Evolutionary conservation across 2,113 vertebrate genomes (phyloP).

Genomic region (Microcebus griseorufus): DNA sequence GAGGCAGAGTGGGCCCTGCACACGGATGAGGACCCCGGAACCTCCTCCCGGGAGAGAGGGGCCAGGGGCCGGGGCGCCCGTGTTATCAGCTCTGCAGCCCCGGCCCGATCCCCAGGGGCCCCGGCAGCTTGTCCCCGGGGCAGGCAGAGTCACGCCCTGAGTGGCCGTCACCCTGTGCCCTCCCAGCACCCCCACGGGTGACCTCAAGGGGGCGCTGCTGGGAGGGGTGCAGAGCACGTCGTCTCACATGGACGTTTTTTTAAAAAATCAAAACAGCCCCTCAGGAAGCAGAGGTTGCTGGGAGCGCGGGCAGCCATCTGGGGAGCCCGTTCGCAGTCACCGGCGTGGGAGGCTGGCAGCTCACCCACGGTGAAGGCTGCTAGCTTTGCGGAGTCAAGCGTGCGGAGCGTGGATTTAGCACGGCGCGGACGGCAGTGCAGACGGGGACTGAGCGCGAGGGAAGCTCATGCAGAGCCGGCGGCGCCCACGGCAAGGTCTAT

Average conservation of each 20-base stretch:
- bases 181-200: neutral
- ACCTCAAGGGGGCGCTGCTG: neutral
- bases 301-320: neutral
- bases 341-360: too few relatives aligned
- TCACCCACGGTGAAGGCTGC: neutral
- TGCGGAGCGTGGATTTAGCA: too few relatives aligned
- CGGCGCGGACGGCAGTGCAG: neutral
- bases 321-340: too few relatives aligned
- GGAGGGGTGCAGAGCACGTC: neutral
- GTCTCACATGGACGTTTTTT: neutral
- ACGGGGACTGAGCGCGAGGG: neutral
- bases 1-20: too few relatives aligned
- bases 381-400: neutral
- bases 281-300: neutral
- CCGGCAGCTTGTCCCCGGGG: neutral
- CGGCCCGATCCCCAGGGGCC: too few relatives aligned
- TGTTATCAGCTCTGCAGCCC: too few relatives aligned
- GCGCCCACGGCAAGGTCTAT: neutral
- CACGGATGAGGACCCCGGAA: too few relatives aligned
- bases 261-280: neutral
- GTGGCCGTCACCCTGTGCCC: too few relatives aligned
- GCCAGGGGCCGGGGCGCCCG: rapidly evolving
- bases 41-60: too few relatives aligned
- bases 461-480: rapidly evolving
- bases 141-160: neutral